These are phyloP conservation scores for Zaprionus ornatus DNA, from an alignment of 1,140 invertebrate species.

Conservation along the genomic window DNA sequence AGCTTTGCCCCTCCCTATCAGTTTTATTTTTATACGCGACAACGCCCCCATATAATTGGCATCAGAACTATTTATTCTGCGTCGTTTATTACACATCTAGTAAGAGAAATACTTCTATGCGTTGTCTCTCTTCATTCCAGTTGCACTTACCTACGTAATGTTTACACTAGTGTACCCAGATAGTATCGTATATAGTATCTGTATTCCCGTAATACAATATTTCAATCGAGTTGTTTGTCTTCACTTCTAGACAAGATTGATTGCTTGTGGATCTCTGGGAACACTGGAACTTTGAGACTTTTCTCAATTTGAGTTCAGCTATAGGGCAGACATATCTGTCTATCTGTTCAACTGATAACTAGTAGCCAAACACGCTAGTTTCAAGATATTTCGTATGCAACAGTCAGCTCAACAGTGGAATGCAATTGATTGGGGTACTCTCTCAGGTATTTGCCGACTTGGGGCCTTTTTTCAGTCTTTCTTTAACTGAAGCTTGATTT, in stretches of 20 bases:
- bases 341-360: constrained; percentile 11
- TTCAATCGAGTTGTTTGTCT: constrained; percentile 44
- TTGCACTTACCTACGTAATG: constrained; percentile 32
- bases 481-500: constrained; percentile 13
- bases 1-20: neutral
- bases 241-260: neutral
- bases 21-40: neutral
- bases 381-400: constrained; percentile 31
- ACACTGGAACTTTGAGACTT: constrained; percentile 4
- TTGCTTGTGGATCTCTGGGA: constrained; percentile 15
- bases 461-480: constrained; percentile 14
- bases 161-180: neutral
- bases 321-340: neutral
- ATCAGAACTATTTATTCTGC: constrained; percentile 23
- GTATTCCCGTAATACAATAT: constrained; percentile 22
- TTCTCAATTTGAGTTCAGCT: constrained; percentile 1
- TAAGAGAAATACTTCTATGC: constrained; percentile 6
- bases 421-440: constrained; percentile 34
- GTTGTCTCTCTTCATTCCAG: constrained; percentile 21
- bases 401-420: constrained; percentile 31
- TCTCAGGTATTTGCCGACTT: constrained; percentile 28
- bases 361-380: constrained; percentile 2
- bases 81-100: constrained; percentile 23
- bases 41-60: constrained; percentile 33
- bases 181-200: constrained; percentile 11